These are phyloP conservation scores for Morus bassanus DNA, from an alignment of 2,797 vertebrate species.

Conservation along the genomic window DNA sequence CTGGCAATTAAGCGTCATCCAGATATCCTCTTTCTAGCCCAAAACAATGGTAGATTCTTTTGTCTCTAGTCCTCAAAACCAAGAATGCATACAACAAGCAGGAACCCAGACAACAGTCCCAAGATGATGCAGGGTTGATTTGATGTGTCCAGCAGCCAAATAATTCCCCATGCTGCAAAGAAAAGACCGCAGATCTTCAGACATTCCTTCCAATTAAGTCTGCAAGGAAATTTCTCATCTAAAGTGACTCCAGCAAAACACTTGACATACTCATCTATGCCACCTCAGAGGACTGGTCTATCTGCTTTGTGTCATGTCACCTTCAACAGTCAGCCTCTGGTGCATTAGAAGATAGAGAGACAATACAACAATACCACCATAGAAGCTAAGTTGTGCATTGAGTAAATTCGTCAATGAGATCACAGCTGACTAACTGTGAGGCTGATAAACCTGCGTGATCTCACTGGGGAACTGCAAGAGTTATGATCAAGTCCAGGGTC, in stretches of 20 bases:
- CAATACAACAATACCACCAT: neutral
- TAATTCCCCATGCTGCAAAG: neutral
- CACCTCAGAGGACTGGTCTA: neutral
- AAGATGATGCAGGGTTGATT: neutral
- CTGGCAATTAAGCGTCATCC: neutral
- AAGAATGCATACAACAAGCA: neutral
- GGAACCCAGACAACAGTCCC: neutral
- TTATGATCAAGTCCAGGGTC: fast-evolving
- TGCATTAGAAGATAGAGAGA: neutral
- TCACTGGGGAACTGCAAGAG: neutral
- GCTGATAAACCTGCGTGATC: neutral
- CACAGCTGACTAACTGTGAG: neutral
- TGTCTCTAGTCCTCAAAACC: neutral
- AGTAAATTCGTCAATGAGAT: neutral
- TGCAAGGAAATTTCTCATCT: neutral
- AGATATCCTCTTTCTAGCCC: neutral
- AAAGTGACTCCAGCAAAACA: neutral
- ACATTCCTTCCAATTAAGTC: neutral
- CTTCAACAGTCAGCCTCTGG: neutral
- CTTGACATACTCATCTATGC: neutral
- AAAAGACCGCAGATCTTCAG: neutral
- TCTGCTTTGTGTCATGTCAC: neutral
- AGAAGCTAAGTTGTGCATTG: neutral
- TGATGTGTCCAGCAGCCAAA: neutral
- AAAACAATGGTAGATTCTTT: neutral